These are phyloP conservation scores for Seira sanloemensis DNA, from an alignment of 2,888 invertebrate species.

Conservation along the genomic window DNA sequence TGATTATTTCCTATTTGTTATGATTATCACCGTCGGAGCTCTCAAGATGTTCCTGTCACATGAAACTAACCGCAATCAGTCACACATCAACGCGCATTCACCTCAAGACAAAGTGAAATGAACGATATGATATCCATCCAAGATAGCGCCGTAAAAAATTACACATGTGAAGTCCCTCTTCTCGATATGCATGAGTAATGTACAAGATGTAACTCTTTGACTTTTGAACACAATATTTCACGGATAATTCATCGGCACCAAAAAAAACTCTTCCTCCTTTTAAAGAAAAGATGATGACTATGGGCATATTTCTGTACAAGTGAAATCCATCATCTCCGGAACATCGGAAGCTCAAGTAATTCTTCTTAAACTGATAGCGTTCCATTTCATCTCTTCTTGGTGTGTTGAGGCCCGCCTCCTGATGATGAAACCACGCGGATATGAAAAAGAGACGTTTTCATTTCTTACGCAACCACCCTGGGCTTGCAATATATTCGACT, in stretches of 20 bases:
- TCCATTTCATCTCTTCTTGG: too few relatives aligned
- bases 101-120: not conserved
- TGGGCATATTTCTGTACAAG: not conserved
- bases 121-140: not conserved
- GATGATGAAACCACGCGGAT: too few relatives aligned
- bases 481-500: too few relatives aligned
- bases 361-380: not conserved
- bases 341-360: not conserved
- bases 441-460: constrained; percentile 47
- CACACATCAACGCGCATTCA: constrained; percentile 45
- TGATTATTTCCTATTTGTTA: constrained; percentile 64
- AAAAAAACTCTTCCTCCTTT: not conserved
- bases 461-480: too few relatives aligned
- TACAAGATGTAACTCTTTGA: constrained; percentile 1
- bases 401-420: not conserved
- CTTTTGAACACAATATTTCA: constrained; percentile 19
- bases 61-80: constrained; percentile 45
- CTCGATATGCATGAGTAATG: constrained; percentile 2
- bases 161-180: not conserved
- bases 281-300: not conserved
- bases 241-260: constrained; percentile 8
- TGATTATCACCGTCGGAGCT: constrained; percentile 54
- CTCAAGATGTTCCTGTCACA: constrained; percentile 15
- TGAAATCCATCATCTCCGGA: not conserved
- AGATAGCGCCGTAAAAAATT: not conserved